A percentile compares a stretch with the other conserved stretches of the same genome.
Conservation (phyloP, 1,140 invertebrate genomes). For the Drosophila erecta region DNA sequence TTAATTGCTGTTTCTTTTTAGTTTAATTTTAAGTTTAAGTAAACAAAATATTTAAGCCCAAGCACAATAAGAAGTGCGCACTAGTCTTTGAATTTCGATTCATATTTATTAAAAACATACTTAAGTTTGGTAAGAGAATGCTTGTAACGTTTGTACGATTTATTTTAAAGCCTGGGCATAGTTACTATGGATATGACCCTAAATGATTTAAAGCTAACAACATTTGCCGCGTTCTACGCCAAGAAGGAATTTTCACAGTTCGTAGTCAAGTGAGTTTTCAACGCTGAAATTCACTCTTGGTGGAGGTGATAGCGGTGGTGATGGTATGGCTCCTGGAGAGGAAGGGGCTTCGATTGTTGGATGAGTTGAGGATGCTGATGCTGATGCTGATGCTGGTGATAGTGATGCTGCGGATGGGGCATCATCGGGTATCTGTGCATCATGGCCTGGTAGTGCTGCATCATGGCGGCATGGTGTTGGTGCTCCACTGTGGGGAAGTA, state of each 20-base stretch:
- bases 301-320: neutral
- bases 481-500: neutral
- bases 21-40: no score
- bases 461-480: neutral
- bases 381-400: neutral
- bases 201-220: neutral
- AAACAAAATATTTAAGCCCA: no score
- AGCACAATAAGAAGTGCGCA: no score
- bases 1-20: no score
- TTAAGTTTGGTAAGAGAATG: no score
- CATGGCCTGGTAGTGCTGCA: slow-evolving; percentile 5
- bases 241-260: neutral
- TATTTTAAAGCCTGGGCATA: neutral
- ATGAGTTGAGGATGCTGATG: neutral
- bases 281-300: neutral
- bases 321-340: neutral
- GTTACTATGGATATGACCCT: neutral
- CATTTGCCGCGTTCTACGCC: slow-evolving; percentile 5
- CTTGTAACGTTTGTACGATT: no score
- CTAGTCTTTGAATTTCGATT: no score
- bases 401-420: neutral
- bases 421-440: slow-evolving; percentile 1
- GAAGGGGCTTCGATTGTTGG: no score
- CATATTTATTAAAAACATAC: no score
- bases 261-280: no score